Evolutionary conservation across 1,140 invertebrate genomes (phyloP).

Genomic region (Neodiprion pinetum): DNA sequence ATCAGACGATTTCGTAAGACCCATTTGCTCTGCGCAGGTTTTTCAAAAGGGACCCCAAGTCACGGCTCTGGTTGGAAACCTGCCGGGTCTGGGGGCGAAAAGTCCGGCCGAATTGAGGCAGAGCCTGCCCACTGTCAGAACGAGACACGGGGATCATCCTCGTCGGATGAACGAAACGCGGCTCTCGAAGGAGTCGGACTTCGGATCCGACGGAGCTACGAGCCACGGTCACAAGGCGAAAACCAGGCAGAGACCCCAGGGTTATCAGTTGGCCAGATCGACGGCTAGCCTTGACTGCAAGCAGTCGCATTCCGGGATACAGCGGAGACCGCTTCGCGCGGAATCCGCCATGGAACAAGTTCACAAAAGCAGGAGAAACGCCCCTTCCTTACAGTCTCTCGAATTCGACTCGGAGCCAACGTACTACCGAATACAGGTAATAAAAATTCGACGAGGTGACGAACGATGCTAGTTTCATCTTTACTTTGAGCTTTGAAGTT

Average conservation of each 20-base stretch:
- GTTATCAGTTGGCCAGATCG: constrained; percentile 46
- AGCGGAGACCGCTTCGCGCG: constrained; percentile 38
- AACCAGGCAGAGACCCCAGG: constrained; percentile 41
- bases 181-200: constrained; percentile 44
- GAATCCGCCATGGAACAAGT: constrained; percentile 48
- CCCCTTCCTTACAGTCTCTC: constrained; percentile 39
- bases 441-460: background rate
- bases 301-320: constrained; percentile 39
- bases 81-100: constrained; percentile 66
- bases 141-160: constrained; percentile 42
- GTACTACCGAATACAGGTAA: constrained; percentile 54
- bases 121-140: constrained; percentile 46
- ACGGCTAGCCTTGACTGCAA: constrained; percentile 52
- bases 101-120: constrained; percentile 46
- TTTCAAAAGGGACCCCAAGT: constrained; percentile 70
- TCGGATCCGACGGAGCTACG: constrained; percentile 42
- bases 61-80: constrained; percentile 63
- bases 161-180: constrained; percentile 34
- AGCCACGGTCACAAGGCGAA: constrained; percentile 47
- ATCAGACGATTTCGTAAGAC: too few relatives aligned
- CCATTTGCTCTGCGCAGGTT: constrained; percentile 63
- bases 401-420: constrained; percentile 59
- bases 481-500: too few relatives aligned
- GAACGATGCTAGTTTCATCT: too few relatives aligned
- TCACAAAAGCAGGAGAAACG: constrained; percentile 44